Evolutionary conservation across 1,140 invertebrate species (phyloP), one percentile per base, ranked within the genome.

Genomic region (Dinoponera quadriceps): DNA sequence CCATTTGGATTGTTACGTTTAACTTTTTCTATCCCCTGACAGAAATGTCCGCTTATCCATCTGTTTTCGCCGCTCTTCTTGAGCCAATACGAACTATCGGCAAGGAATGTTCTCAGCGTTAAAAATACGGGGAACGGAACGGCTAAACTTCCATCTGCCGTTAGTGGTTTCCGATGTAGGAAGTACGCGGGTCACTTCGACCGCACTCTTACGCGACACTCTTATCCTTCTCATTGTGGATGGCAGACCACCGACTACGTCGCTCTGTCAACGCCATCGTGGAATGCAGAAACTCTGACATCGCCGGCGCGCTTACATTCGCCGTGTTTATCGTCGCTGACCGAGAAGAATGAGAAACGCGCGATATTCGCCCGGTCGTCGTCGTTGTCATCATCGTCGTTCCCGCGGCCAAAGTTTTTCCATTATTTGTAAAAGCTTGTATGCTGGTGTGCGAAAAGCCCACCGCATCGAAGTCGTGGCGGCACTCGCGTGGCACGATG

Each of bases 311-410:
- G 4, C 22, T n/a, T n/a, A 38, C 65, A 38, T 48, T 59, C 51
- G 54, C 33, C 51, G 33, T 80, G 75, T 71, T 71, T 80, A 71
- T 80, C 65, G 51, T 71, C 65, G 75, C 75, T 80, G 75, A 80
- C 75, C 75, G 75, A 71, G 75, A 80, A 71, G 75, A 80, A 80
- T 80, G 75, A 48, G 75, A 55, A 80, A 27, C 49, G 51, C 65
- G 55, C 51, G 65, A 59, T 71, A 57, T 80, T 48, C 75, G 22
- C 33, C 7, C 38, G 38, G 3, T 44, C 49, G 54, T 18, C n/a
- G 51, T 69, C 51, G 4, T 33, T 27, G 33, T 59, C 65, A 25
- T 29, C 7, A 7, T 51, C 22, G 22, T 9, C 48, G 18, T n/a
- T n/a, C n/a, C 11, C 38, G 33, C 55, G 55, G 38, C 22, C 54